Evolutionary conservation across 2,797 vertebrate genomes (phyloP).

Genomic region (Gastrophryne carolinensis): DNA sequence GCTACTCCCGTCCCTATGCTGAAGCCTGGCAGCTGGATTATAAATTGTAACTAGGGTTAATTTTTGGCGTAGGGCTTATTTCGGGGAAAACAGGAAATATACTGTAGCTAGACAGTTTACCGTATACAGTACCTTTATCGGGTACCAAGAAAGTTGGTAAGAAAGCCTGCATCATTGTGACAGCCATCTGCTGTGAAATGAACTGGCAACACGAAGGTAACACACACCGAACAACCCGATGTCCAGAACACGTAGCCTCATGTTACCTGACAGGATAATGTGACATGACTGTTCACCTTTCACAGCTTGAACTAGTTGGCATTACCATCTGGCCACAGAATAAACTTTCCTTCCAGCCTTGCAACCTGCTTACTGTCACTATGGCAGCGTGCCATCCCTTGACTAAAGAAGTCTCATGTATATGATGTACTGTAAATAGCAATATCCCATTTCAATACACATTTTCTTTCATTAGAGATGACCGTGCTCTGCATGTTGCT

Average conservation of each 20-base stretch:
- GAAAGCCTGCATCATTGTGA: neutral
- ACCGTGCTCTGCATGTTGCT: no score
- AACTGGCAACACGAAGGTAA: neutral
- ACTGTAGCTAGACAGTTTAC: no score
- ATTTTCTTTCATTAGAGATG: neutral
- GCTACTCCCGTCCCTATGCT: no score
- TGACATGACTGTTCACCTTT: neutral
- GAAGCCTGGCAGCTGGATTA: no score
- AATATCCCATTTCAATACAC: neutral
- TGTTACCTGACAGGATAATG: conserved; percentile 25
- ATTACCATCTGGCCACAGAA: neutral
- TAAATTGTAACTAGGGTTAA: no score
- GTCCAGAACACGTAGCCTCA: neutral
- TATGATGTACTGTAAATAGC: neutral
- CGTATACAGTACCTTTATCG: no score
- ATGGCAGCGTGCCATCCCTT: neutral
- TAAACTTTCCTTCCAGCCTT: neutral
- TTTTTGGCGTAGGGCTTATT: no score
- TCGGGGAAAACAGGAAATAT: no score
- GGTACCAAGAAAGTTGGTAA: no score
- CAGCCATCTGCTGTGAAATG: neutral
- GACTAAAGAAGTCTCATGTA: neutral
- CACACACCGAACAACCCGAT: neutral
- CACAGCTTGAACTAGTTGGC: neutral
- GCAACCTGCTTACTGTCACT: neutral